Evolutionary conservation across 2,888 invertebrate species (phyloP), one percentile per base, ranked within the genome.

Genomic region (Patella caerulea): DNA sequence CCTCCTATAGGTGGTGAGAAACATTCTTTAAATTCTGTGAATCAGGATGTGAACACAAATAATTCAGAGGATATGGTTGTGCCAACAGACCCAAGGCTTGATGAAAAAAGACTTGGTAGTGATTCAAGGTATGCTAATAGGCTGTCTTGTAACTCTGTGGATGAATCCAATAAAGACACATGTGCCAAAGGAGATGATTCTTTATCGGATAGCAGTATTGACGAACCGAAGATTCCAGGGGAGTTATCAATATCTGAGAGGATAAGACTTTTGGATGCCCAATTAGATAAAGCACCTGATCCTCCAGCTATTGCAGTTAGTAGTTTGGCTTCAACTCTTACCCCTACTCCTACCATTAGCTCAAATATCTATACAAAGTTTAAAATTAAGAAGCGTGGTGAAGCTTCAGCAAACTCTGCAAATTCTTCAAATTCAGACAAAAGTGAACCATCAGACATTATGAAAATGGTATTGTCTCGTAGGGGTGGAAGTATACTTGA

Each of bases 371-470:
- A 91, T 82, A 88, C 90, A 12, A 91, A 91, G 81, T 91, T 86
- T 78, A 87, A 87, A 75, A 89, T 91, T 52, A 88, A 90, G 74
- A 91, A 91, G 82, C 87, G 89, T 76, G 87, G 89, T 56, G 88
- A 88, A 17, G 59, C 76, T 70, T 55, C 70, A 45, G 17, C 75
- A 9, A n/a, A 72, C 2, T 74, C 80, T 24, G 72, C 83, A 53
- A 75, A 78, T 14, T 74, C 77, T 69, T 54, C 74, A 54, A 56
- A 71, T 54, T 17, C 78, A 7, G 79, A 82, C 12, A 86, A 95
- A 88, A 94, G 96, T 79, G 96, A 97, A 90, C 98, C 97, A 0
- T 98, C 98, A 45, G 97, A 97, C 87, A 97, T 98, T 87, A 96
- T 97, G 65, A 96, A 96, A 88, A 96, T 97, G 45, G 94, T 98